Evolutionary conservation across 2,113 vertebrate genomes (phyloP).

Genomic region (Leptodactylus fuscus): DNA sequence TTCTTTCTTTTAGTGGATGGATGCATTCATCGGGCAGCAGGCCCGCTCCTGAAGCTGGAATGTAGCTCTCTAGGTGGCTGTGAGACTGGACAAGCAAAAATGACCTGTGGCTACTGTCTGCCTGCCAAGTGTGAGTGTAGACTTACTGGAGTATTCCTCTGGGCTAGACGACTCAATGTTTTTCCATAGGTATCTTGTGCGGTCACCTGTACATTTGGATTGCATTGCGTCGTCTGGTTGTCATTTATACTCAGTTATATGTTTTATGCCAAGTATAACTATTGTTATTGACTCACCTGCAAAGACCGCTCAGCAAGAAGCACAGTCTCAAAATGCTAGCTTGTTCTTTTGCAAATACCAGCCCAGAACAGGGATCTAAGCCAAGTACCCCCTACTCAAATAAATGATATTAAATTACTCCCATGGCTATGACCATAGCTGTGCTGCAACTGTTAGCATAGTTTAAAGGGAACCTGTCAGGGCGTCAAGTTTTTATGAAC

Average conservation of each 20-base stretch:
- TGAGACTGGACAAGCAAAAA: constrained; percentile 85
- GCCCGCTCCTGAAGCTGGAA: constrained; percentile 82
- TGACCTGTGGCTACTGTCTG: constrained; percentile 85
- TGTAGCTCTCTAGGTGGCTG: constrained; percentile 83
- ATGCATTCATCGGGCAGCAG: constrained; percentile 84
- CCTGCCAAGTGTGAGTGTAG: constrained; percentile 85
- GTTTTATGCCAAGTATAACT: constrained; percentile 2
- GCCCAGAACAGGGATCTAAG: background rate
- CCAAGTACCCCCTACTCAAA: background rate
- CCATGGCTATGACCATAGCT: background rate
- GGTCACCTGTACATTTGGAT: background rate
- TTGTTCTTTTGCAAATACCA: background rate
- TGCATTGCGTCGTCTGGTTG: background rate
- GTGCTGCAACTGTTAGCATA: background rate
- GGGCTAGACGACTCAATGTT: background rate
- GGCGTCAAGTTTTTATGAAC: no score
- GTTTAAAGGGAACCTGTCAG: no score
- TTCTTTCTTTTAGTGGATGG: constrained; percentile 81
- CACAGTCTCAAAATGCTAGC: background rate
- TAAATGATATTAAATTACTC: background rate
- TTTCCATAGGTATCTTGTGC: background rate
- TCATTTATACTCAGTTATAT: background rate
- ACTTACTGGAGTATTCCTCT: no score
- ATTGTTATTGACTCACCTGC: background rate
- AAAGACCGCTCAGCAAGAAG: background rate